Base-by-base conservation (phyloP, 2,888 invertebrate genomes). In the Plutella xylostella region DNA sequence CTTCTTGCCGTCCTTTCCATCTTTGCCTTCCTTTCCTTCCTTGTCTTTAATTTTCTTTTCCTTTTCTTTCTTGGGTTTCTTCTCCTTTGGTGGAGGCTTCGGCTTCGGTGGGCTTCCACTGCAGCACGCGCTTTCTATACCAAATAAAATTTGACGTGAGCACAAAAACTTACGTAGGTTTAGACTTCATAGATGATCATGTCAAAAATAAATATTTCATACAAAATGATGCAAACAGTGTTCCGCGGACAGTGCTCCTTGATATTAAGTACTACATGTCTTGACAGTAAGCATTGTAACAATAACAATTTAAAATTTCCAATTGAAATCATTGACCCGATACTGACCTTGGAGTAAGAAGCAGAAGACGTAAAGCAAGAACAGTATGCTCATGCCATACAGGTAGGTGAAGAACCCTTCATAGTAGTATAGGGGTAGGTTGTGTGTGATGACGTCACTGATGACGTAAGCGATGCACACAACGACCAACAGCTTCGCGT, bases 331-430 rank as follows among this genome's bases (percentile, higher is more conserved):
- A n/a, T n/a, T n/a, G n/a, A n/a, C 28, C 7, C 3, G 28, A 28
- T 37, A 31, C 77, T 70, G 66, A 88, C 88, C 88, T 88, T 94
- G 95, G 57, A 96, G 89, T 61, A 96, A 87, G 87, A 96, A 96
- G 86, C 95, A 94, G 88, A 96, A 96, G 56, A 96, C 95, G 86
- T 96, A 96, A 58, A 96, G 87, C 68, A 96, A 88, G 86, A 96
- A 96, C 61, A 96, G 86, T 77, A 96, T 94, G 85, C 95, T 95
- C 86, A 92, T 90, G 63, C 95, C 94, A 78, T 96, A 96, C 52
- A 96, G 87, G 84, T 96, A 96, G 53, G 95, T 94, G 87, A 96
- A 96, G 87, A 96, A 95, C 57, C 94, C 95, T 88, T 96, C 96
- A 80, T 95, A 96, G 85, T 95, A 96, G 78, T 93, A 92, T 53